These are phyloP conservation scores for Papilio polytes DNA, from an alignment of 1,140 invertebrate species.

Conservation along the genomic window DNA sequence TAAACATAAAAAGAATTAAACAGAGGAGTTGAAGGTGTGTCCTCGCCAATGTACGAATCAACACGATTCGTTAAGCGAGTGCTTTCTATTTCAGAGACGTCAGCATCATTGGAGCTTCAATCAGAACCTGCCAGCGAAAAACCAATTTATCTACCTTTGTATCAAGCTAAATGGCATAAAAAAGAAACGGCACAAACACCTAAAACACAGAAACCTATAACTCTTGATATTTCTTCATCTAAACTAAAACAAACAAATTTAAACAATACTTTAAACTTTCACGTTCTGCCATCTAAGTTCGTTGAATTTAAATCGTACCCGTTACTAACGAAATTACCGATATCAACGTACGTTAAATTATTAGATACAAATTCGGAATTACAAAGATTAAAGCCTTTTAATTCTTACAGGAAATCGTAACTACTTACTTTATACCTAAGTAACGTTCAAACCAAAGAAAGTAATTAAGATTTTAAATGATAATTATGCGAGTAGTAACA, in stretches of 20 bases:
- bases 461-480: not conserved
- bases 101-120: slow-evolving; percentile 49
- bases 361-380: slow-evolving; percentile 19
- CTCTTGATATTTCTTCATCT: slow-evolving; percentile 41
- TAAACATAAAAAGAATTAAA: not conserved
- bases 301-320: not conserved
- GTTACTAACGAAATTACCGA: not conserved
- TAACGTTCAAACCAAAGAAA: not conserved
- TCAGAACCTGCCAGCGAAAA: slow-evolving; percentile 43
- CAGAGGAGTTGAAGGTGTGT: slow-evolving; percentile 14
- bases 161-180: slow-evolving; percentile 19
- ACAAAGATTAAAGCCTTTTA: not conserved
- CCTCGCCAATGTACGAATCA: slow-evolving; percentile 53
- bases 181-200: slow-evolving; percentile 33
- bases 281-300: not conserved
- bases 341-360: not conserved
- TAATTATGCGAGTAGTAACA: not conserved
- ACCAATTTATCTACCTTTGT: not conserved
- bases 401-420: not conserved
- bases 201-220: slow-evolving; percentile 38
- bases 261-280: not conserved
- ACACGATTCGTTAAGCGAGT: slow-evolving; percentile 61
- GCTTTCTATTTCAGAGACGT: slow-evolving; percentile 65
- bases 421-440: not conserved
- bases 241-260: slow-evolving; percentile 25